Evolutionary conservation across 2,888 invertebrate genomes (phyloP), one percentile per base, ranked within the genome.

Genomic region (Synergus laeviventris): DNA sequence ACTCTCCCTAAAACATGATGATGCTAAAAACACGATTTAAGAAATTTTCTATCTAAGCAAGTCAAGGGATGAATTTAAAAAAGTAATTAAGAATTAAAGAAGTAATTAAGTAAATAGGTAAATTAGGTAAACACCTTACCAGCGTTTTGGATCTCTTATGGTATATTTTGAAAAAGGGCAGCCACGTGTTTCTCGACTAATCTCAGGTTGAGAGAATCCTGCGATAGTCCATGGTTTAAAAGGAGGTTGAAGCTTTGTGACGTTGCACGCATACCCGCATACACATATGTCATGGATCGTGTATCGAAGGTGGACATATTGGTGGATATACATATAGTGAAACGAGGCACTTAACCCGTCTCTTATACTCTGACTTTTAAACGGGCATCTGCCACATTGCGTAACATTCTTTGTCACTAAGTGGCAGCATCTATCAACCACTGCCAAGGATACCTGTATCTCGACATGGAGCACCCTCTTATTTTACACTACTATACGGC

Each of bases 381-480:
- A 81, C 77, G 79, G 78, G 81, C 82, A 78, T 75, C 79, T 82
- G 81, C 79, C 82, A 81, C 80, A 81, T 82, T 82, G 78, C 78
- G 80, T 82, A 81, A 80, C 78, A 77, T 78, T 80, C 77, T 79
- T 77, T 82, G 80, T 78, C 79, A 79, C 79, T 81, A 81, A 81
- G 79, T 79, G 78, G 78, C 78, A 79, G 56, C 73, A 21, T 73
- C 73, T 73, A 73, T 73, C 73, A 56, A 73, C 64, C 64, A 36
- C 36, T 56, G 56, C 77, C 79, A 77, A 79, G 79, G 78, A 79
- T 78, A 77, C 77, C 73, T 12, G 73, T 38, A 61, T 78, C 78
- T 74, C 76, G 77, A 81, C 81, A 78, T 77, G 76, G 78, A 76
- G 78, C 79, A 64, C 77, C 76, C 81, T 79, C 76, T 77, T 77